These are phyloP conservation scores for Agrochola macilenta DNA, from an alignment of 2,888 invertebrate genomes.

Conservation along the genomic window DNA sequence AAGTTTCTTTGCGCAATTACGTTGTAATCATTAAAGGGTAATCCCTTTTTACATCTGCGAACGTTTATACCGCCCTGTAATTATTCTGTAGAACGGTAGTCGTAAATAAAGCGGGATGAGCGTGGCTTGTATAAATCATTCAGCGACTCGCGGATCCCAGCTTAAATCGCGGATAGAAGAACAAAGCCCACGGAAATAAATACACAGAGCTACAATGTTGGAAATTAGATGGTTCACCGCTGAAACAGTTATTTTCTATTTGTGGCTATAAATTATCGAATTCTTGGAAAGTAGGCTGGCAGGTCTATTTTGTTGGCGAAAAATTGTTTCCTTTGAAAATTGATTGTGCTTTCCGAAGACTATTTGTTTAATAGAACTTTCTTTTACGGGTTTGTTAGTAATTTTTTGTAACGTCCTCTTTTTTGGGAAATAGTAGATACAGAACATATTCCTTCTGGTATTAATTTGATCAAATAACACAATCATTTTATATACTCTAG, in stretches of 20 bases:
- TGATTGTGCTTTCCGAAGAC: constrained; percentile 54
- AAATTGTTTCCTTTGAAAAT: constrained; percentile 64
- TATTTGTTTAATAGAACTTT: constrained; percentile 40
- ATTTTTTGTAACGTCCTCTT: background rate
- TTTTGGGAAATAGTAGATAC: background rate
- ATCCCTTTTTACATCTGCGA: constrained; percentile 88
- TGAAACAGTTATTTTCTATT: constrained; percentile 77
- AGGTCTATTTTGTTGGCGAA: constrained; percentile 58
- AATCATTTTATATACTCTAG: background rate
- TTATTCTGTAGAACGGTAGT: constrained; percentile 86
- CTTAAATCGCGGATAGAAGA: constrained; percentile 89
- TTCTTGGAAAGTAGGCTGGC: constrained; percentile 70
- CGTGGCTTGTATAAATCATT: constrained; percentile 89
- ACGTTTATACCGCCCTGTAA: constrained; percentile 86
- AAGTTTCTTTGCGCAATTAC: constrained; percentile 79
- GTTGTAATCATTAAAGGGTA: constrained; percentile 82
- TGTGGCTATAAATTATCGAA: constrained; percentile 80
- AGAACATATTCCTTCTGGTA: background rate
- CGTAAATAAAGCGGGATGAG: constrained; percentile 90
- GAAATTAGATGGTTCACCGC: constrained; percentile 76
- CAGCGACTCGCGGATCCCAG: constrained; percentile 79
- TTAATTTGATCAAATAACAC: background rate
- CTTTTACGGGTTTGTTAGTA: constrained; percentile 15
- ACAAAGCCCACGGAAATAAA: constrained; percentile 88
- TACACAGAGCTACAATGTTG: constrained; percentile 79